Conservation (phyloP, 2,113 vertebrate genomes). For the Microtus montanus region DNA sequence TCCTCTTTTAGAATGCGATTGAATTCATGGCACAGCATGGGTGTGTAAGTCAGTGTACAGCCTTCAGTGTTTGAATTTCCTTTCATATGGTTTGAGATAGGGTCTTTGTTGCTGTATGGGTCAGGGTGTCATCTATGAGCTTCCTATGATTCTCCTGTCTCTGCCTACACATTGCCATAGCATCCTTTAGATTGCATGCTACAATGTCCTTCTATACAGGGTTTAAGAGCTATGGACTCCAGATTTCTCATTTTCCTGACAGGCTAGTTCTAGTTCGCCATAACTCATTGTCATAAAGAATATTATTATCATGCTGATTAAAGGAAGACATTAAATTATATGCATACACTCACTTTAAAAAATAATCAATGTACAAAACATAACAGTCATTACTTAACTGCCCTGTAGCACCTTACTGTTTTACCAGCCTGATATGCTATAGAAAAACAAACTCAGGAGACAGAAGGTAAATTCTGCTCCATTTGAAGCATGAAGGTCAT, state of each 20-base stretch:
- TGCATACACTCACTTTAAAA: background rate
- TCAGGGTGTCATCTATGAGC: too few species aligned
- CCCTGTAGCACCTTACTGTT: background rate
- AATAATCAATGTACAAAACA: background rate
- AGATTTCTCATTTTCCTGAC: background rate
- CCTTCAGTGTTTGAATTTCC: background rate
- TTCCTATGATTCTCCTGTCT: background rate
- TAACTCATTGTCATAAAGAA: background rate
- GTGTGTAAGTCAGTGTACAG: rapidly evolving
- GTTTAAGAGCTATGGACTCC: background rate
- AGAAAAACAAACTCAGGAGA: background rate
- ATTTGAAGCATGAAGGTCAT: background rate
- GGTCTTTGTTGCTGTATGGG: background rate
- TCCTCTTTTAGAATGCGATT: background rate
- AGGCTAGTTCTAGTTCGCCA: background rate
- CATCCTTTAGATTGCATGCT: background rate
- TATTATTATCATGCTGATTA: background rate
- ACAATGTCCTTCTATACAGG: too few species aligned
- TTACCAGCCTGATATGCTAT: background rate
- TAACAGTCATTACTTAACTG: background rate
- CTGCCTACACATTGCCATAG: background rate
- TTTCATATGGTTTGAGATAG: background rate
- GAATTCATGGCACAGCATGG: background rate
- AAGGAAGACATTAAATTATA: constrained; percentile 15
- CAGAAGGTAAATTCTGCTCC: background rate